These are phyloP conservation scores for Bradypus variegatus DNA, from an alignment of 2,797 vertebrate genomes.

Conservation along the genomic window DNA sequence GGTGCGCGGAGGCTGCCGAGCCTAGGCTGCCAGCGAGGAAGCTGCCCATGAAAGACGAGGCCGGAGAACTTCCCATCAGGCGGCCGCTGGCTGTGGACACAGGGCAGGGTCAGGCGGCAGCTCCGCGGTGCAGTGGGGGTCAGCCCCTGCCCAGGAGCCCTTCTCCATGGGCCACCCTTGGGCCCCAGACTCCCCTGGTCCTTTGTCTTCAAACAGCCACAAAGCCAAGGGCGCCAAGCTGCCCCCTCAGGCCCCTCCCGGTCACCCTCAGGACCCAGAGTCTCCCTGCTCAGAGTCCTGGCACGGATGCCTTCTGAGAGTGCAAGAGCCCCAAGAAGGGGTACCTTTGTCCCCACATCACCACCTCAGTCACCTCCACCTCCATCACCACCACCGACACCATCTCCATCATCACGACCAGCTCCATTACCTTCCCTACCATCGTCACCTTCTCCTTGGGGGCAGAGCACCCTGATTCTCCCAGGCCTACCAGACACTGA, in stretches of 20 bases:
- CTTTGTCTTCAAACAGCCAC: neutral
- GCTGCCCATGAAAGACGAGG: constrained; percentile 96
- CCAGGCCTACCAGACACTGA: neutral
- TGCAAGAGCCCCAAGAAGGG: neutral
- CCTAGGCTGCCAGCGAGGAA: constrained; percentile 95
- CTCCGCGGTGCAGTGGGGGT: rapidly evolving
- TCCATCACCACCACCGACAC: neutral
- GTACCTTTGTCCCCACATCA: rapidly evolving
- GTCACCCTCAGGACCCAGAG: no score
- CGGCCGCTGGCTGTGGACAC: constrained; percentile 81
- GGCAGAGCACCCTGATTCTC: neutral
- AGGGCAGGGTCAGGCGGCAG: neutral
- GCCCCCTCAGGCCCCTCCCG: rapidly evolving
- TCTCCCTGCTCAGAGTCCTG: neutral
- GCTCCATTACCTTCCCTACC: no score
- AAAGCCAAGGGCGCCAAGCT: neutral
- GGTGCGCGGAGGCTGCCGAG: constrained; percentile 85
- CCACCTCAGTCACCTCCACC: no score
- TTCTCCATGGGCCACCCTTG: no score
- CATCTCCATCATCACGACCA: no score
- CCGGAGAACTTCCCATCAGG: constrained; percentile 87
- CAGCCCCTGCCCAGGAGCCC: rapidly evolving
- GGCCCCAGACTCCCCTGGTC: neutral
- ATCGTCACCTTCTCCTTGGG: neutral
- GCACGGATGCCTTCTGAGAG: neutral